These are phyloP conservation scores for Platorchestia sp. DNA, from an alignment of 1,140 invertebrate species.

Conservation along the genomic window DNA sequence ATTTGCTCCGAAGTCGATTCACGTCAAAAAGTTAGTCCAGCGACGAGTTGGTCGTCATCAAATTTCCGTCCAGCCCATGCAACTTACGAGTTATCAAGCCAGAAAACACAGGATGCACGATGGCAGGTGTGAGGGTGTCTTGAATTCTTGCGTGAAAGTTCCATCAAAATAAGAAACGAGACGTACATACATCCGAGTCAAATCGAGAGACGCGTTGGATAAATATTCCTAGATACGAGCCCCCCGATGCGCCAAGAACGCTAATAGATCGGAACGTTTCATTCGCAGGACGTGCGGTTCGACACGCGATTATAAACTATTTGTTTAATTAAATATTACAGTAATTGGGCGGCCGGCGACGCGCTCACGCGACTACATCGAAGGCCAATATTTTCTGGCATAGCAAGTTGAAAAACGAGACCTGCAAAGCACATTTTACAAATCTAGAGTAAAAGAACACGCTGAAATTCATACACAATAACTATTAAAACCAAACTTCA, in stretches of 20 bases:
- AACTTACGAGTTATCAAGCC: neutral
- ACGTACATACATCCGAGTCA: neutral
- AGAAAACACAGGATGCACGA: neutral
- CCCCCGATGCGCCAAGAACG: slow-evolving; percentile 30
- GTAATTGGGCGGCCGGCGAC: neutral
- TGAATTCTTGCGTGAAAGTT: neutral
- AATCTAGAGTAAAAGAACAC: neutral
- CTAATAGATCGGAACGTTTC: slow-evolving; percentile 17
- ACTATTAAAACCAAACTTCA: neutral
- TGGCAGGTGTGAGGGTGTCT: neutral
- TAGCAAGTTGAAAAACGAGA: neutral
- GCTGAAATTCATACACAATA: neutral
- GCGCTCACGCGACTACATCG: neutral
- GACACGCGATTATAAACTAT: slow-evolving; percentile 16
- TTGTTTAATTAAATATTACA: slow-evolving; percentile 13
- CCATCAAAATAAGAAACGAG: neutral
- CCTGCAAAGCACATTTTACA: neutral
- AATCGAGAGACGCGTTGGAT: slow-evolving; percentile 16
- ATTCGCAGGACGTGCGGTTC: neutral
- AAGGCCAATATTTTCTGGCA: neutral
- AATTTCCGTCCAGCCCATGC: neutral
- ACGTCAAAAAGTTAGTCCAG: neutral
- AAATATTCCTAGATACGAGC: slow-evolving; percentile 18
- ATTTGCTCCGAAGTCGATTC: neutral
- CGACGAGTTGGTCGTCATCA: neutral